A percentile compares a stretch with the other conserved stretches of the same genome.
Conservation (phyloP, 2,888 invertebrate species). For the Drosophila parthenogenetica region DNA sequence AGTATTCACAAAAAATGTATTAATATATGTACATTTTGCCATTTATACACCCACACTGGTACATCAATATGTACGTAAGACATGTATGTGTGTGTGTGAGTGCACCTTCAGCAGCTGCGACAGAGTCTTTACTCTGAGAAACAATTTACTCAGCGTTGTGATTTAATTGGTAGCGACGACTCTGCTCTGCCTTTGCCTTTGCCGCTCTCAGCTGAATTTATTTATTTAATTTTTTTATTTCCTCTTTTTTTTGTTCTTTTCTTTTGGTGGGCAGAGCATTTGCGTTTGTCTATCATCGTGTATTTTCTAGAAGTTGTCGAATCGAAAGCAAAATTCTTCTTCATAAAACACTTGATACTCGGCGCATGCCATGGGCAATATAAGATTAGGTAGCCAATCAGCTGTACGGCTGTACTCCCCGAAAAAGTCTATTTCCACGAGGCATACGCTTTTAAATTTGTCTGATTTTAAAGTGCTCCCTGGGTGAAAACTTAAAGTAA, state of each 20-base stretch:
- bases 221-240: too few species aligned
- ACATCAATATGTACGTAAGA: conserved; percentile 17
- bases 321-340: conserved; percentile 42
- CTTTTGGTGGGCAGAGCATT: conserved; percentile 45
- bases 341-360: conserved; percentile 55
- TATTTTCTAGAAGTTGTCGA: conserved; percentile 72
- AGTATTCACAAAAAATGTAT: neutral
- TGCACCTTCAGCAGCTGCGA: conserved; percentile 49
- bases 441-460: neutral
- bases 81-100: conserved; percentile 7
- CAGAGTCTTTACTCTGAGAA: conserved; percentile 36
- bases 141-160: conserved; percentile 22
- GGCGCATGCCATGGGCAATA: conserved; percentile 34
- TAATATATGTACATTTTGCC: conserved; percentile 10
- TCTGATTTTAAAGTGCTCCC: neutral
- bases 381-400: conserved; percentile 62
- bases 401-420: conserved; percentile 17
- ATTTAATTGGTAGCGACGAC: conserved; percentile 4
- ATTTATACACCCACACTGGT: conserved; percentile 49
- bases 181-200: conserved; percentile 2
- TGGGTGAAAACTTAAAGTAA: too few species aligned
- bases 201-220: neutral
- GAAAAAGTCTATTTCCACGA: conserved; percentile 2
- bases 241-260: too few species aligned
- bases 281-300: conserved; percentile 53